Percentiles rank a stretch among this genome's conserved stretches.
These are phyloP conservation scores for Hemiscyllium ocellatum DNA, from an alignment of 2,113 vertebrate species.

Conservation along the genomic window DNA sequence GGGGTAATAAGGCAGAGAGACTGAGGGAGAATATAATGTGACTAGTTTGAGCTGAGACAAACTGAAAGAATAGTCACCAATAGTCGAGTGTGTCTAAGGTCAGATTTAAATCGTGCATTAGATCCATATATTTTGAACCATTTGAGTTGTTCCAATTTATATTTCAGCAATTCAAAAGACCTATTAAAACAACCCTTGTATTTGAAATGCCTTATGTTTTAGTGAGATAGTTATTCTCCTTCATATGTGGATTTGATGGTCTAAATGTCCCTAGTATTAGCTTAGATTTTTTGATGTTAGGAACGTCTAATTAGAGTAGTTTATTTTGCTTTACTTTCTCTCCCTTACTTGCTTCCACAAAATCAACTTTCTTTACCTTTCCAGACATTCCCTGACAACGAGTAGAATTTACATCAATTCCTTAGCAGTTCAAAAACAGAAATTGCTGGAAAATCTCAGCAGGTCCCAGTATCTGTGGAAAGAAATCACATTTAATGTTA, in stretches of 20 bases:
- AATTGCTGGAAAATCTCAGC: no score
- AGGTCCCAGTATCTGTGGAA: no score
- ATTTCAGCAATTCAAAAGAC: background rate
- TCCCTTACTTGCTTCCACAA: background rate
- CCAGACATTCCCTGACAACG: background rate
- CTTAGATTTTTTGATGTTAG: background rate
- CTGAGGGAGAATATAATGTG: background rate
- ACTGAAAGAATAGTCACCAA: background rate
- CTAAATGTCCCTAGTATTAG: background rate
- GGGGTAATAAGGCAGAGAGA: background rate
- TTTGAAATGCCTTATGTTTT: background rate
- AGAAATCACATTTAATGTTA: no score
- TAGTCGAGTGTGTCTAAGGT: background rate
- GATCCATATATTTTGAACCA: background rate
- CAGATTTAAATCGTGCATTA: background rate
- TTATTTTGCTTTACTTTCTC: background rate
- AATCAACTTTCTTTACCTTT: background rate
- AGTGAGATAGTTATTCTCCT: background rate
- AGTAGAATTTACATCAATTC: background rate
- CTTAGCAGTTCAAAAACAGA: background rate
- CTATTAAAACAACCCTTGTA: background rate
- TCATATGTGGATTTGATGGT: background rate
- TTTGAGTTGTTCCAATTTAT: background rate
- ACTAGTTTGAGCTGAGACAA: background rate
- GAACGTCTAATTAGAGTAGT: background rate